Evolutionary conservation across 1,140 invertebrate species (phyloP).

Genomic region (Neodiprion fabricii): DNA sequence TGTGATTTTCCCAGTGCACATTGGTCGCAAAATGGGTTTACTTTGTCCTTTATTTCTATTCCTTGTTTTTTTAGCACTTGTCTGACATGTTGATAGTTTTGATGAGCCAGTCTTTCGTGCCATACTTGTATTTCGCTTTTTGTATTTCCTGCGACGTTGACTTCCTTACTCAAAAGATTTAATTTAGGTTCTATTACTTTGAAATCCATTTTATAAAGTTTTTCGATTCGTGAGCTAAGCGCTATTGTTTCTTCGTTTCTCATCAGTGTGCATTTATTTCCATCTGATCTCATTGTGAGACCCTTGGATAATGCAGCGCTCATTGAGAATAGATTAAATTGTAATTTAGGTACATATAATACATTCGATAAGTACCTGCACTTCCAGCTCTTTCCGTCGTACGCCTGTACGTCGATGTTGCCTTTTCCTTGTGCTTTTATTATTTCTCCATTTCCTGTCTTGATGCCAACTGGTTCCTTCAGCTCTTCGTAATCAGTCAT

Average conservation of each 20-base stretch:
- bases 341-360: constrained; percentile 43
- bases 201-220: constrained; percentile 19
- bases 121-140: constrained; percentile 32
- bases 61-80: constrained; percentile 25
- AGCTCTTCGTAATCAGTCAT: constrained; percentile 24
- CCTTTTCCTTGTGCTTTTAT: constrained; percentile 10
- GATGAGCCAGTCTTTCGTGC: constrained; percentile 52
- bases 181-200: not conserved
- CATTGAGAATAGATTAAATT: too few relatives aligned
- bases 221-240: constrained; percentile 1
- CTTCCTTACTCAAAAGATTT: too few relatives aligned
- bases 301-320: too few relatives aligned
- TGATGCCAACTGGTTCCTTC: too few relatives aligned
- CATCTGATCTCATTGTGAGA: too few relatives aligned
- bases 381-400: constrained; percentile 29
- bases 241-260: constrained; percentile 8
- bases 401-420: constrained; percentile 29
- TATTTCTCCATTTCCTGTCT: constrained; percentile 27
- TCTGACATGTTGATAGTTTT: constrained; percentile 48
- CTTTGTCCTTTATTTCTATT: not conserved
- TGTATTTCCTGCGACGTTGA: too few relatives aligned
- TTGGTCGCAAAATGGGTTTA: too few relatives aligned
- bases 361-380: constrained; percentile 43
- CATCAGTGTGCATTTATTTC: not conserved
- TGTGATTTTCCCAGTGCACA: too few relatives aligned